Conservation (phyloP, 1,140 invertebrate genomes). For the Calephelis nemesis region DNA sequence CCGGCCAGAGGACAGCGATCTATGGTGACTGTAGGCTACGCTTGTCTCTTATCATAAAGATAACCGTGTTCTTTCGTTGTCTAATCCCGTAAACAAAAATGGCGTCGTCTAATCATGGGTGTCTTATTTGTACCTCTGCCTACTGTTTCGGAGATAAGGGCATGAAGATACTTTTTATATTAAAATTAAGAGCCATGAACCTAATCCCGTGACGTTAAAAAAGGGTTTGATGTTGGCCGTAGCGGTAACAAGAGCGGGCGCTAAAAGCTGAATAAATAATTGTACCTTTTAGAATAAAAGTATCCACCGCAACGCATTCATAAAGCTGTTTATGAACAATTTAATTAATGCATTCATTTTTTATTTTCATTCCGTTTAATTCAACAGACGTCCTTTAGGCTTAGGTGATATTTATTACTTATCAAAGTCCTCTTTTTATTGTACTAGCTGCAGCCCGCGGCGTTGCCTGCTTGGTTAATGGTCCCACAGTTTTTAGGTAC, state of each 20-base stretch:
- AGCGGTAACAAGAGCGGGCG: conserved; percentile 33
- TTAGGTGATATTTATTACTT: not conserved
- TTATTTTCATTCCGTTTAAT: conserved; percentile 16
- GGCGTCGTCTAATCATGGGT: not conserved
- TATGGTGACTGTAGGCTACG: not conserved
- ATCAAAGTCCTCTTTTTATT: no score
- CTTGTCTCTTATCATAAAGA: not conserved
- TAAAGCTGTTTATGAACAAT: conserved; percentile 40
- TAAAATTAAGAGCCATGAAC: conserved; percentile 7
- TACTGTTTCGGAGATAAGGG: no score
- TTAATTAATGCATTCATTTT: conserved; percentile 35
- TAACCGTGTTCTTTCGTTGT: not conserved
- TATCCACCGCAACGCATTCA: conserved; percentile 40
- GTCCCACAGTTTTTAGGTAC: no score
- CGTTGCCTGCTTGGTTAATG: no score
- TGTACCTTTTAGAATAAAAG: conserved; percentile 42
- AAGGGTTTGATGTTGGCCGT: conserved; percentile 23
- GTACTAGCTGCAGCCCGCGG: no score
- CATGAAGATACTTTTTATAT: not conserved
- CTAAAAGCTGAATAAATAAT: conserved; percentile 50
- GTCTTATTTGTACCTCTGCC: not conserved
- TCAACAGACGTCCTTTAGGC: not conserved
- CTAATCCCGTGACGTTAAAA: conserved; percentile 23
- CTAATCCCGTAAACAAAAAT: not conserved
- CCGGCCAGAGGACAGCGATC: not conserved